Evolutionary conservation across 2,113 vertebrate species (phyloP).

Genomic region (Nothocercus julius): DNA sequence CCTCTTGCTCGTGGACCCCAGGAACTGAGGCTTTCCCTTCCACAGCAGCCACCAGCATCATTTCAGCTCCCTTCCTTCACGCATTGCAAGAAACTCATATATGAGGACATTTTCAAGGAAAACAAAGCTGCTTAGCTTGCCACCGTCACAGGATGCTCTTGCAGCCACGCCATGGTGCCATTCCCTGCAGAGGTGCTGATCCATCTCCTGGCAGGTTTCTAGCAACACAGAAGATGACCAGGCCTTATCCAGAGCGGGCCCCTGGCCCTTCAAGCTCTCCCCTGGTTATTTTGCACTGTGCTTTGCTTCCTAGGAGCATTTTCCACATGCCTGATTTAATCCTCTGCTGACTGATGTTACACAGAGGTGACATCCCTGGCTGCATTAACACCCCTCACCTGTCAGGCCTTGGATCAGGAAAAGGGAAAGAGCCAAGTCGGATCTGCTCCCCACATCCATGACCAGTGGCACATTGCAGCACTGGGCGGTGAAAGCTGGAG

Average conservation of each 20-base stretch:
- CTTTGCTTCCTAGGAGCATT: neutral
- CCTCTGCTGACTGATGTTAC: neutral
- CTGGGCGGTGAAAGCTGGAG: neutral
- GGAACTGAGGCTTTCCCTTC: accelerated
- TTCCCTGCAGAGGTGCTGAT: neutral
- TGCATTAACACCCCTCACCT: neutral
- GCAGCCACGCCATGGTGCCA: accelerated
- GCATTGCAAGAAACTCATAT: accelerated
- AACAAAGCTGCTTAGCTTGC: neutral
- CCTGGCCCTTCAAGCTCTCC: neutral
- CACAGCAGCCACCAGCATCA: neutral
- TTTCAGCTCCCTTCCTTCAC: too few relatives aligned
- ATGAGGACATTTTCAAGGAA: accelerated
- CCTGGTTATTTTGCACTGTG: neutral
- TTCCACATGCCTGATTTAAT: neutral
- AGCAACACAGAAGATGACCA: neutral
- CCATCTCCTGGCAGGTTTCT: neutral
- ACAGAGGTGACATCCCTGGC: constrained; percentile 49
- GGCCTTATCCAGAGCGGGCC: neutral
- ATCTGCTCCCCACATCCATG: neutral
- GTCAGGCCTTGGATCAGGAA: neutral
- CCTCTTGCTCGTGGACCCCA: neutral
- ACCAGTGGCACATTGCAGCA: neutral
- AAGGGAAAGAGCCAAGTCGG: neutral
- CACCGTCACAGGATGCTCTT: neutral